A percentile compares a stretch with the other conserved stretches of the same genome.
phyloP scores from a whole-genome alignment of 1,140 invertebrate genomes.

The Eriocheir sinensis region DNA sequence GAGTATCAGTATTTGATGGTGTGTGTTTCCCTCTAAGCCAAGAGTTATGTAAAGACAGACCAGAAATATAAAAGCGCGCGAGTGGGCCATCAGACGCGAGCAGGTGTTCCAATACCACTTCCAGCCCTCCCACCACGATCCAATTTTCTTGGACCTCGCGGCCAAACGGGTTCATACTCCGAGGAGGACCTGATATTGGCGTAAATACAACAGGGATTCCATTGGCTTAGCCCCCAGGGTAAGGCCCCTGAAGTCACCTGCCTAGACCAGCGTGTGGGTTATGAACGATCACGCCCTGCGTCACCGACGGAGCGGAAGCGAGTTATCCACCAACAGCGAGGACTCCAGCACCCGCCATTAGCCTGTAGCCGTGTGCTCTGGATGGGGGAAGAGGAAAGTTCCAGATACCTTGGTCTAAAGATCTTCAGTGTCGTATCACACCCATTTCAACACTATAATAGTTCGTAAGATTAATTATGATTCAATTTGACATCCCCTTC shows the following conservation, averaged over 20 bases:
- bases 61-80: neutral
- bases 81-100: slow-evolving; percentile 23
- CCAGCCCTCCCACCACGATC: slow-evolving; percentile 43
- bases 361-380: too few species aligned
- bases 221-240: neutral
- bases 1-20: neutral
- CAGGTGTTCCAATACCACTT: slow-evolving; percentile 62
- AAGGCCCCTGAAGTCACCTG: slow-evolving; percentile 27
- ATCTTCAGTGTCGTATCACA: too few species aligned
- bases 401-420: too few species aligned
- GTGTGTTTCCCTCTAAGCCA: neutral
- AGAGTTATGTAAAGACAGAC: neutral
- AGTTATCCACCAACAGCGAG: neutral
- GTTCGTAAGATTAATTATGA: too few species aligned
- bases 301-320: neutral
- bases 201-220: slow-evolving; percentile 52
- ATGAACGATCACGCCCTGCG: slow-evolving; percentile 17
- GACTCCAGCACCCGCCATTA: too few species aligned
- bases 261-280: slow-evolving; percentile 18
- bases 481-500: too few species aligned
- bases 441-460: too few species aligned
- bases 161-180: slow-evolving; percentile 49
- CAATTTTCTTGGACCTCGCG: slow-evolving; percentile 45
- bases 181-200: slow-evolving; percentile 42
- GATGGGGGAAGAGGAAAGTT: too few species aligned